Base-by-base conservation (phyloP, 2,797 vertebrate species). In the Lacerta agilis region DNA sequence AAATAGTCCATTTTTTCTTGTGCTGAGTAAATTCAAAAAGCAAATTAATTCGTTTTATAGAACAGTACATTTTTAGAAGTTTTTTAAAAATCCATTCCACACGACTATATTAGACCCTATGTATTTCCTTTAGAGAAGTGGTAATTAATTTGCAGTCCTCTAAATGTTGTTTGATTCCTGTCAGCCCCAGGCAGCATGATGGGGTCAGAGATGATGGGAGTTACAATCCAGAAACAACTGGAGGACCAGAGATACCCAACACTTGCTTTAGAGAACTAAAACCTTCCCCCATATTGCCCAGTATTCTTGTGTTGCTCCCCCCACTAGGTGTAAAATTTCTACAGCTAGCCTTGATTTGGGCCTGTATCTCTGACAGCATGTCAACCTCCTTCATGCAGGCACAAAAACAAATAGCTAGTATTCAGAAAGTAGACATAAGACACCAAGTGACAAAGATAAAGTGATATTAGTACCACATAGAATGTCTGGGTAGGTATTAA, bases 381-480 rank as follows among this genome's bases (percentile, higher is more conserved):
- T 4, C 58, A 80, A 9, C 5, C n/a, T 49, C 79, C 29, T 86
- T 89, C 2, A 0, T 25, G 29, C 2, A 49, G 33, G 29, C 23
- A 77, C 36, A 58, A 77, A 77, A 85, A 25, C 5, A 6, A 38
- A 78, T 33, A 85, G 9, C 23, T 75, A 80, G 23, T 20, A 41
- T 41, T 67, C 20, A 29, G 43, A 77, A 83, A 78, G 23, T 87
- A 72, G 38, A 20, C 77, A 71, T 45, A 23, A 41, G 58, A 77
- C 10, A 27, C 23, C 90, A 88, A 84, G 4, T 15, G 61, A 55
- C 0, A 82, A 69, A 0, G 1, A 86, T 8, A 43, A 80, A 87
- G 86, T 0, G 3, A 78, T 29, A 55, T 83, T 0, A 0, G 79
- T n/a, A 20, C 1, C 1, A 20, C 43, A 49, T 0, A 33, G 38